Evolutionary conservation across 1,140 invertebrate genomes (phyloP).

Genomic region (Pinna nobilis): DNA sequence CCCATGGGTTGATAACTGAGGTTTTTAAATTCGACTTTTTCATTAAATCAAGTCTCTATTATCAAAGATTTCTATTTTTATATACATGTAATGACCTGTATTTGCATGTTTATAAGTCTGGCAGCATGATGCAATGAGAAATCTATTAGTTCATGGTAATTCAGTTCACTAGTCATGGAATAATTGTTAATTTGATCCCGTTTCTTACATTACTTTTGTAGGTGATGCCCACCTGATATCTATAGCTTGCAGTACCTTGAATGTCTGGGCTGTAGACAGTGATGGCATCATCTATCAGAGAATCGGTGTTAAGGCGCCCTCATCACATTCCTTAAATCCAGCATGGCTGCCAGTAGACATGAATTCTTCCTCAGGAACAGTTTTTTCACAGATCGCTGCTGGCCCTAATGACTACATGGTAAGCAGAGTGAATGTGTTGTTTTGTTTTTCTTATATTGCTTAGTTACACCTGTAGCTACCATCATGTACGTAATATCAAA

Average conservation of each 20-base stretch:
- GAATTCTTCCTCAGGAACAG: conserved; percentile 37
- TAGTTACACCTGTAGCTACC: too few relatives aligned
- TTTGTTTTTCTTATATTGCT: not conserved
- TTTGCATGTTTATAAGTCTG: too few relatives aligned
- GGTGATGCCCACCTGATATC: conserved; percentile 73
- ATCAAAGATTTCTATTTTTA: too few relatives aligned
- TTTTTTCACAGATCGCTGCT: conserved; percentile 75
- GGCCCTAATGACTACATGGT: conserved; percentile 77
- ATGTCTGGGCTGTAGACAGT: conserved; percentile 78
- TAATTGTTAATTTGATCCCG: not conserved
- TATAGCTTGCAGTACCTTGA: conserved; percentile 75
- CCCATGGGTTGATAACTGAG: too few relatives aligned
- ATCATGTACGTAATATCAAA: too few relatives aligned
- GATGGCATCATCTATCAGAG: conserved; percentile 75
- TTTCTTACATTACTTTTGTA: conserved; percentile 50
- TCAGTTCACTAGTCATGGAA: not conserved
- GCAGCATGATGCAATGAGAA: too few relatives aligned
- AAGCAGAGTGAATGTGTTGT: conserved; percentile 13
- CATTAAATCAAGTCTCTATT: too few relatives aligned
- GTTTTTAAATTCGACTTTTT: too few relatives aligned
- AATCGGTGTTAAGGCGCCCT: conserved; percentile 76
- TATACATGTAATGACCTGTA: too few relatives aligned
- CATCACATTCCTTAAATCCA: conserved; percentile 72
- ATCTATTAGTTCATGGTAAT: too few relatives aligned
- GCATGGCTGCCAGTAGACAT: conserved; percentile 77